These are phyloP conservation scores for Eurypyga helias DNA, from an alignment of 2,113 vertebrate species.

Conservation along the genomic window DNA sequence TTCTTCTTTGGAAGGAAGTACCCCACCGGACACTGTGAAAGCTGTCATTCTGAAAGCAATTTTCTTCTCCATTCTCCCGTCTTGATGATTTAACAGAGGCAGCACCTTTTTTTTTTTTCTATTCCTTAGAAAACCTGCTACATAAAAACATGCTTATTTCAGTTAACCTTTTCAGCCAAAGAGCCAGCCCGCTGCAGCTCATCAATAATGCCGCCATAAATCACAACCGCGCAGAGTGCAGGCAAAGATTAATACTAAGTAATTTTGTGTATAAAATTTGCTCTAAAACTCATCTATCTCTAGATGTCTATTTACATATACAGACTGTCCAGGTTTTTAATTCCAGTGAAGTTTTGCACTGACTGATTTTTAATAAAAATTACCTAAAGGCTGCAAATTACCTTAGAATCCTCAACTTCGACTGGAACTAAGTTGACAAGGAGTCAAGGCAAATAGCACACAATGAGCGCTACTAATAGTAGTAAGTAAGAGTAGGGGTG, in stretches of 20 bases:
- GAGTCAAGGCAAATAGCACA: neutral
- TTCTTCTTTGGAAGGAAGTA: neutral
- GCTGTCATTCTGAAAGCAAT: neutral
- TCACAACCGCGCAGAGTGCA: neutral
- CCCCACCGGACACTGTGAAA: neutral
- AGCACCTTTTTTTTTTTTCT: neutral
- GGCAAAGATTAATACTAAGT: slow-evolving; percentile 1
- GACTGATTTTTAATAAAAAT: neutral
- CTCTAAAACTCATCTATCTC: slow-evolving; percentile 10
- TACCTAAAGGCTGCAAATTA: neutral
- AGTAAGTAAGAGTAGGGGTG: neutral
- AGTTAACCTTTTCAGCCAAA: slow-evolving; percentile 52
- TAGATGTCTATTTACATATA: slow-evolving; percentile 7
- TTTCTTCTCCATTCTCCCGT: neutral
- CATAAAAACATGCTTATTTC: neutral
- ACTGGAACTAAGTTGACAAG: neutral
- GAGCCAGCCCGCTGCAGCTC: neutral
- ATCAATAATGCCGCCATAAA: slow-evolving; percentile 9
- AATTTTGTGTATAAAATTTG: slow-evolving; percentile 34
- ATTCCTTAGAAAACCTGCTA: neutral
- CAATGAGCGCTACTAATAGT: neutral
- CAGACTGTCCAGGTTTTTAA: neutral
- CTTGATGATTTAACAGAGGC: neutral
- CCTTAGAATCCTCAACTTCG: neutral
- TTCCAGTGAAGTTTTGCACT: neutral